Conservation (phyloP, 2,797 vertebrate species). For the Fistularia tabacaria region DNA sequence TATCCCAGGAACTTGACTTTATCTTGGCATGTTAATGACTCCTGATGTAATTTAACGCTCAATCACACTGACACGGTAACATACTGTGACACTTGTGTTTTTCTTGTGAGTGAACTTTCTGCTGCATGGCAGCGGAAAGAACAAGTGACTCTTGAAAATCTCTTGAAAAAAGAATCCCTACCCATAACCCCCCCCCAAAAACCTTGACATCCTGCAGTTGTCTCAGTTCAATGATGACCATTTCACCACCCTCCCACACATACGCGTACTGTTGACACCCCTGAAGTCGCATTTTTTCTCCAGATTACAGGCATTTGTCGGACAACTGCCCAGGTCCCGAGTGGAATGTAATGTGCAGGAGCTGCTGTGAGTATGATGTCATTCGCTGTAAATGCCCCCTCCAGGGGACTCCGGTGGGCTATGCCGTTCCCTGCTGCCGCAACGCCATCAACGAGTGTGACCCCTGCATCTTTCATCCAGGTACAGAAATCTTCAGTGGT, state of each 20-base stretch:
- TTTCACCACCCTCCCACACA: too few species aligned
- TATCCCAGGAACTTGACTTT: too few species aligned
- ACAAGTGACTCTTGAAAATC: conserved; percentile 9
- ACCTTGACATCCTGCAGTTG: not conserved
- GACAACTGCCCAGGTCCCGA: conserved; percentile 91
- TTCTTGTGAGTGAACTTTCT: conserved; percentile 7
- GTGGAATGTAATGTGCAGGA: conserved; percentile 96
- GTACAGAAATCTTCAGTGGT: conserved; percentile 56
- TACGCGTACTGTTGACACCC: too few species aligned
- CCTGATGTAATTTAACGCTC: conserved; percentile 16
- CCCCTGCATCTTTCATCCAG: conserved; percentile 95
- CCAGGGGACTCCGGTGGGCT: conserved; percentile 86
- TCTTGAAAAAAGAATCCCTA: too few species aligned
- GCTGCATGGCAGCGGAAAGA: conserved; percentile 38
- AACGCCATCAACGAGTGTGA: conserved; percentile 94
- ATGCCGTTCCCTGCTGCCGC: conserved; percentile 95
- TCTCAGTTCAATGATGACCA: too few species aligned
- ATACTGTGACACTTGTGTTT: not conserved
- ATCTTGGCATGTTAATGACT: conserved; percentile 9
- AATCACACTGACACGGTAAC: conserved; percentile 28
- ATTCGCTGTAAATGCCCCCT: conserved; percentile 90
- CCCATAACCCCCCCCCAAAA: too few species aligned
- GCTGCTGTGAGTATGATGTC: conserved; percentile 93
- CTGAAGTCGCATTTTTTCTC: conserved; percentile 11
- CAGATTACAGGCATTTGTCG: conserved; percentile 91